Evolutionary conservation across 2,113 vertebrate genomes (phyloP), one percentile per base, ranked within the genome.

Genomic region (Equus przewalskii): DNA sequence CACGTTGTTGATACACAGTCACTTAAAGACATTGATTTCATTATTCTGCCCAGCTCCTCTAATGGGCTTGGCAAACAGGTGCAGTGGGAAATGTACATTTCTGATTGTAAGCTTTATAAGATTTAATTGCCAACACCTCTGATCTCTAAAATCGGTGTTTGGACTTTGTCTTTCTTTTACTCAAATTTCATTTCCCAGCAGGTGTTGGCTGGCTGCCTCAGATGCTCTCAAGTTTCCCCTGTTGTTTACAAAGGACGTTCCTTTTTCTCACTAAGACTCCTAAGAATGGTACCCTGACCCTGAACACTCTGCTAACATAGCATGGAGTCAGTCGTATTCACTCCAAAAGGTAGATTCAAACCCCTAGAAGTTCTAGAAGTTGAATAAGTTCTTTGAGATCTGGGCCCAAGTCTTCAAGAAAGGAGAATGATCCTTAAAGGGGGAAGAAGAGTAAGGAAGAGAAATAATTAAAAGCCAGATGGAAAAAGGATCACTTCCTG

Each of bases 81-180:
- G 26, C n/a, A 87, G 11, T 84, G n/a, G 19, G 44, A 64, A 60
- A 78, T 51, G 14, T 8, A 10, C 75, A 44, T 88, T 95, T 95
- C 26, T 62, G 16, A 69, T 69, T 36, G 11, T 58, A 90, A 58
- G 24, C 14, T 87, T 95, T 79, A 3, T 83, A n/a, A 54, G 51
- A 81, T 70, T 70, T 94, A 54, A 62, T n/a, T 75, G 33, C 62
- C 65, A 70, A 24, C 13, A 81, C 70, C 24, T 44, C 41, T 30
- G 14, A 36, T 90, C 72, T 94, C 73, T 87, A 58, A 96, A 96
- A 67, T 69, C 36, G 33, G 21, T 73, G 5, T 78, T 65, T 81
- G 22, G 28, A 85, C 28, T 80, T 93, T 79, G 19, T 87, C 49
- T 73, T 62, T 81, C 36, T 90, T 60, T 6, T 76, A 69, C 2